These are phyloP conservation scores for Probosciger aterrimus DNA, from an alignment of 2,113 vertebrate genomes.

Conservation along the genomic window DNA sequence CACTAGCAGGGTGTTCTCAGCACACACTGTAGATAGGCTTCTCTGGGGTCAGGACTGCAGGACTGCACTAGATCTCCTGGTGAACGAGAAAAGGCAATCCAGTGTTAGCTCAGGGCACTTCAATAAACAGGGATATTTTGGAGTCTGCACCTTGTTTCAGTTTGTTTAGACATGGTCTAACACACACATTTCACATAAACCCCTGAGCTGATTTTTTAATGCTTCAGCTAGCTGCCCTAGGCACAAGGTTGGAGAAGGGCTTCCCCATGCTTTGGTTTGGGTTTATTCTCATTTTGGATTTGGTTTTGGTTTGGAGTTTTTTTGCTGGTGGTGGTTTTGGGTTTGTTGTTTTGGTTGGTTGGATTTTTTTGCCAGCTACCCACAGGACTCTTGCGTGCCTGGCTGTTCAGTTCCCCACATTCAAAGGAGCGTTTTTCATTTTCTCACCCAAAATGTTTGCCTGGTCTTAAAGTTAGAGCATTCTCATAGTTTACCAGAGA, in stretches of 20 bases:
- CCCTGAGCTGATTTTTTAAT: neutral
- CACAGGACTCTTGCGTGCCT: neutral
- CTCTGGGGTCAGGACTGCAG: neutral
- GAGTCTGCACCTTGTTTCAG: neutral
- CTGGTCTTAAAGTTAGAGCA: neutral
- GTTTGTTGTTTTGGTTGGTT: neutral
- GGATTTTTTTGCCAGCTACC: neutral
- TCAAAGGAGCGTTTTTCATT: neutral
- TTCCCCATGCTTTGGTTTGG: neutral
- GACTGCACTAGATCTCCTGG: neutral
- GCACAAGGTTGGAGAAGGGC: neutral
- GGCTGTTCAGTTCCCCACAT: neutral
- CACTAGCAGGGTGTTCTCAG: neutral
- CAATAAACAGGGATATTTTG: neutral
- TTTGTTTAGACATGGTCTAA: neutral
- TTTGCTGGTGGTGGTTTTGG: neutral
- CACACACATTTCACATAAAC: neutral
- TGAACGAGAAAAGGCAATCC: neutral
- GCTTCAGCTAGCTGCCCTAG: neutral
- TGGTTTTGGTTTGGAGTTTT: neutral
- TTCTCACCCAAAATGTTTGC: neutral
- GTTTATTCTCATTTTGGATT: neutral
- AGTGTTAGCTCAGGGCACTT: neutral
- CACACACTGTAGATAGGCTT: neutral
- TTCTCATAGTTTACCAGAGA: neutral